Evolutionary conservation across 2,888 invertebrate genomes (phyloP), one percentile per base, ranked within the genome.

Genomic region (Parnassius mnemosyne): DNA sequence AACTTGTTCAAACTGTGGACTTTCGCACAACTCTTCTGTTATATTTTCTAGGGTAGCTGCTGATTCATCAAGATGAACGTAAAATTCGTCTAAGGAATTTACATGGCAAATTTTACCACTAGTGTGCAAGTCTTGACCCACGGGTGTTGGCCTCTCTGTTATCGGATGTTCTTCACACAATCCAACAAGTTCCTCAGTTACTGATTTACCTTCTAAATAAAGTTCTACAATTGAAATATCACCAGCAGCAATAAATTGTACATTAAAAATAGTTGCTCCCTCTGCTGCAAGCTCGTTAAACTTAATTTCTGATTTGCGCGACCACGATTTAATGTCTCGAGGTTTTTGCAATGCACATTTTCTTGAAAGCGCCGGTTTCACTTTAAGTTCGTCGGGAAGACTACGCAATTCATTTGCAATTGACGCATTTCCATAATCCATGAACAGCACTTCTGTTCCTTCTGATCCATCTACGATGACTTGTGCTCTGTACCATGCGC

Each of bases 21-120:
- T 91, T n/a, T 83, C 80, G 9, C 84, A 78, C 66, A 95, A 82
- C 68, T 88, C 90, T 52, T 93, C 93, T 0, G 93, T 92, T n/a
- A 95, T 92, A 73, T 92, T 92, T 72, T 94, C 94, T 9, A 95
- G 79, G 65, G 93, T 92, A 1, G 89, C 76, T 0, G 92, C 83
- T 12, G 91, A 87, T 59, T 92, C 93, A 55, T 93, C 93, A 52
- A 94, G 82, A 69, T 95, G 96, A 9, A 96, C 89, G 85, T 95
- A 96, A 78, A 96, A 96, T 68, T 96, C 95, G 34, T 93, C 93
- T 0, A 94, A 92, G 0, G 94, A 94, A 72, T 94, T 94, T 1
- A 94, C 89, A 71, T 94, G 94, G 72, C 94, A 94, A 1, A 96
- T 90, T 74, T 93, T 94, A 11, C 94, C 95, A 10, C 92, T 93